Percentiles rank a stretch among this genome's conserved stretches.
These are phyloP conservation scores for Phoenicopterus ruber DNA, from an alignment of 2,113 vertebrate genomes.

Conservation along the genomic window DNA sequence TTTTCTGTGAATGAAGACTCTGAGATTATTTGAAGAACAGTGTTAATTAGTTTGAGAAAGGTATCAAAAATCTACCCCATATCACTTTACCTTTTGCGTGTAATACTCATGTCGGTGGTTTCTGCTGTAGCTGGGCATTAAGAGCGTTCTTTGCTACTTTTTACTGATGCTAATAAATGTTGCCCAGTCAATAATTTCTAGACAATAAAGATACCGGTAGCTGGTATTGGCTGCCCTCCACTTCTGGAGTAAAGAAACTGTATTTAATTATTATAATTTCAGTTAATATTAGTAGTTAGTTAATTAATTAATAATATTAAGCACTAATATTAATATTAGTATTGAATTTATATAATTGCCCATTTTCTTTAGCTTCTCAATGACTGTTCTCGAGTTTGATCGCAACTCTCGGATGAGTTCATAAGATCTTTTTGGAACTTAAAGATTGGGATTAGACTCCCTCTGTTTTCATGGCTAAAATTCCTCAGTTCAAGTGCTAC, in stretches of 20 bases:
- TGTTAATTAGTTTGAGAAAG: background rate
- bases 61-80: background rate
- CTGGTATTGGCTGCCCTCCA: background rate
- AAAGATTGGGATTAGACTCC: background rate
- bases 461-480: background rate
- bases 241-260: background rate
- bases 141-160: background rate
- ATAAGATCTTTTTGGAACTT: background rate
- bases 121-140: background rate
- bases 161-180: background rate
- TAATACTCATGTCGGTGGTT: background rate
- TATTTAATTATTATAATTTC: background rate
- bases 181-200: background rate
- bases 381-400: background rate
- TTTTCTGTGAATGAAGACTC: background rate
- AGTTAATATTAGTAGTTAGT: background rate
- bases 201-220: background rate
- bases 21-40: background rate
- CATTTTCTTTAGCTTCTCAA: background rate
- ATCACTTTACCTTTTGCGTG: background rate
- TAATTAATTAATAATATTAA: background rate
- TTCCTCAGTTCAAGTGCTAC: background rate
- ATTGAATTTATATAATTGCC: background rate
- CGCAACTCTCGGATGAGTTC: background rate
- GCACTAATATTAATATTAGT: background rate